Conservation (phyloP, 2,113 vertebrate genomes). For the Actenoides hombroni region DNA sequence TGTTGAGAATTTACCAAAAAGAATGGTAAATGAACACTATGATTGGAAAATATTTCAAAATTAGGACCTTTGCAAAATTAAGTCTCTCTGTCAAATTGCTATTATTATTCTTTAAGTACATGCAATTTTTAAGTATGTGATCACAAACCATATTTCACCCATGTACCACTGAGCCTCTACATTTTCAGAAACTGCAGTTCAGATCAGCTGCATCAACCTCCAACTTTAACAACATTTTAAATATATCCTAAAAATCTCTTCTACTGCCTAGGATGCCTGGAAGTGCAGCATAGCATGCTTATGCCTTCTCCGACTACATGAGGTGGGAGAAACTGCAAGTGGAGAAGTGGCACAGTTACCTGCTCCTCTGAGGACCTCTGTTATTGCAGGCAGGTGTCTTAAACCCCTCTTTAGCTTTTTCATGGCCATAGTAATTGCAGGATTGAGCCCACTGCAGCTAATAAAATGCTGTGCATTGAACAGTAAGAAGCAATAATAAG, state of each 20-base stretch:
- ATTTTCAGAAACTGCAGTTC: background rate
- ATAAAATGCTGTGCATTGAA: background rate
- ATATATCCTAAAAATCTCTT: background rate
- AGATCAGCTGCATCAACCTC: background rate
- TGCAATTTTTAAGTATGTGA: rapidly evolving
- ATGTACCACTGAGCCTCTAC: background rate
- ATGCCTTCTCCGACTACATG: background rate
- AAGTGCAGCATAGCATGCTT: background rate
- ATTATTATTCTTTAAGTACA: background rate
- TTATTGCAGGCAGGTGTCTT: background rate
- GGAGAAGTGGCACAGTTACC: background rate
- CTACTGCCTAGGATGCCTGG: background rate
- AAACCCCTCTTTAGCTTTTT: background rate
- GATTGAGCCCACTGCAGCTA: background rate
- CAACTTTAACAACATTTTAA: background rate
- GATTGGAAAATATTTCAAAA: background rate
- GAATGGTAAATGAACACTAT: background rate
- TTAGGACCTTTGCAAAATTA: background rate
- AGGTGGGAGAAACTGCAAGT: background rate
- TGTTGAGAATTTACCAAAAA: background rate
- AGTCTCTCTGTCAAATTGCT: background rate
- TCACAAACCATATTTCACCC: background rate
- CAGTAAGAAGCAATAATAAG: background rate
- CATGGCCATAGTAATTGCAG: background rate
- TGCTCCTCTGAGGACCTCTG: background rate